Evolutionary conservation across 2,113 vertebrate genomes (phyloP).

Genomic region (Lophotis ruficrista): DNA sequence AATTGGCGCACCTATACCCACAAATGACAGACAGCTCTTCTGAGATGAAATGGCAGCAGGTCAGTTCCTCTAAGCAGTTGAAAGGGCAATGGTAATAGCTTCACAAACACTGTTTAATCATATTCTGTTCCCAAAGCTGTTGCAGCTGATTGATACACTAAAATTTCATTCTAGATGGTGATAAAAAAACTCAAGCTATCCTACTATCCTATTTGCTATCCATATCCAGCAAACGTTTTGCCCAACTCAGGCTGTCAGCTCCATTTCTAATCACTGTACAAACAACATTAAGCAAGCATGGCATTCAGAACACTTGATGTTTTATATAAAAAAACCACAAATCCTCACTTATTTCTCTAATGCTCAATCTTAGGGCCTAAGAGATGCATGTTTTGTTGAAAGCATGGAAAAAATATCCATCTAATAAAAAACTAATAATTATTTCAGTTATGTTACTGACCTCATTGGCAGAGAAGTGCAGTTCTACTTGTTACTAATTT

Average conservation of each 20-base stretch:
- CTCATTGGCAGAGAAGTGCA: neutral
- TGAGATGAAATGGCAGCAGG: neutral
- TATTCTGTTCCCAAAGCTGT: constrained; percentile 29
- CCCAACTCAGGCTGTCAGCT: neutral
- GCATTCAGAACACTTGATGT: neutral
- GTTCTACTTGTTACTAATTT: neutral
- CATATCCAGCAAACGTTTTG: neutral
- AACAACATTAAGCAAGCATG: neutral
- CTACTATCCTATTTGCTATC: neutral
- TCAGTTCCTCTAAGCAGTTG: neutral
- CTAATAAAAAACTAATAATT: neutral
- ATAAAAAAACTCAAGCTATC: neutral
- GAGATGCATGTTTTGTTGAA: neutral
- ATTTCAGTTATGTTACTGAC: neutral
- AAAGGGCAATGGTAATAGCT: neutral
- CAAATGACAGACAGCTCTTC: neutral
- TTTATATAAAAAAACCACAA: neutral
- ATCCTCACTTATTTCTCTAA: neutral
- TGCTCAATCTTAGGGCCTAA: neutral
- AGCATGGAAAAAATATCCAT: neutral
- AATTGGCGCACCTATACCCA: neutral
- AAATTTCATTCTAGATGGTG: neutral
- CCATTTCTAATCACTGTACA: neutral
- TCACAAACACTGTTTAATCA: constrained; percentile 4
- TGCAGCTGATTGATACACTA: constrained; percentile 18